Base-by-base conservation (phyloP, 2,888 invertebrate species). In the Oligia fasciuncula region DNA sequence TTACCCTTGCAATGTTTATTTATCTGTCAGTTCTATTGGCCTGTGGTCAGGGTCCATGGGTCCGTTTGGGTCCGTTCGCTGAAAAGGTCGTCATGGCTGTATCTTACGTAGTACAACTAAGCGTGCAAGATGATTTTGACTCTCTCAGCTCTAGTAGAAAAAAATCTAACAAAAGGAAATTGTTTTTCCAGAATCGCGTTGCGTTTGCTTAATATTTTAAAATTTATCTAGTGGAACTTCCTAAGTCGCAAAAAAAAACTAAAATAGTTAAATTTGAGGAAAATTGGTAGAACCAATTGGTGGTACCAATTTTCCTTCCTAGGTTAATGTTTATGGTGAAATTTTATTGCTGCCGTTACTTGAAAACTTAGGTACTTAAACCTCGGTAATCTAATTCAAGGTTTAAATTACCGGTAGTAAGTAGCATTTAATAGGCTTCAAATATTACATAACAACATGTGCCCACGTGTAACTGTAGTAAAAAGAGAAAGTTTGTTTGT, bases 401-500 rank as follows among this genome's bases (percentile, higher is more conserved):
- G 2, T 43, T 14, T 43, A 14, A 54, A 23, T 13, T 1, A 54
- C 2, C 14, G 14, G 29, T 40, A 35, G 0, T 35, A n/a, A 6
- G 43, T 23, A 13, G 6, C 19, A 35, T 81, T 35, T 46, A 43
- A 73, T 63, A 46, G 57, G 9, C 67, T 66, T 60, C 54, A n/a
- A 51, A 49, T n/a, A 35, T 84, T 74, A 77, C 73, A 49, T 63
- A 65, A 84, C n/a, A 1, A 2, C 46, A 60, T 77, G 9, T 54
- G 68, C 19, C 19, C 72, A 57, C 60, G 49, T 76, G 63, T 43
- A 35, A 13, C 40, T n/a, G 23, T 68, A 35, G 60, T 57, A 49
- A 78, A 81, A 85, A 85, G 79, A 85, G 85, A 85, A 85, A 85
- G 85, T 79, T 67, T 57, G 49, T 76, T 23, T 82, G 2, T 62